Conservation (phyloP, 1,140 invertebrate species). For the Armadillidium nasatum region DNA sequence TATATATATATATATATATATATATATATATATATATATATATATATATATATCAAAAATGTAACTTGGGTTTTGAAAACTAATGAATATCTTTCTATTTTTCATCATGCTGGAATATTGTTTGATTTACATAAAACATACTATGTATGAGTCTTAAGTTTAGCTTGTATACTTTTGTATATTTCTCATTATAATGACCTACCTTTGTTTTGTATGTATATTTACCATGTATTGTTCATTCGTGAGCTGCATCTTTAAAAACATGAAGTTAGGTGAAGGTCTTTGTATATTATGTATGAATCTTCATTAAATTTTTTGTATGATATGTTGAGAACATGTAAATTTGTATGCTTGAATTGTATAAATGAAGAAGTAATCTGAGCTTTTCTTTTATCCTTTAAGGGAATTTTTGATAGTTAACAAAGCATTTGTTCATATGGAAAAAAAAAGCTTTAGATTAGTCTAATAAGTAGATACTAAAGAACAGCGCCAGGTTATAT, state of each 20-base stretch:
- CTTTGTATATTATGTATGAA: constrained; percentile 14
- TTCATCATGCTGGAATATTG: not conserved
- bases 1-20: not conserved
- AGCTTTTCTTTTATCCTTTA: no score
- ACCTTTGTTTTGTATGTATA: not conserved
- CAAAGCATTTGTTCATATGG: no score
- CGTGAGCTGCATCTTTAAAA: not conserved
- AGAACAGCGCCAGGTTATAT: no score
- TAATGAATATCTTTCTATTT: not conserved
- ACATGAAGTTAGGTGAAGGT: not conserved
- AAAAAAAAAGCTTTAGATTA: no score
- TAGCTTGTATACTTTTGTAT: not conserved
- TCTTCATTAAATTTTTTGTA: not conserved
- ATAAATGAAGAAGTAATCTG: not conserved
- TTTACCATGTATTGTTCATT: not conserved
- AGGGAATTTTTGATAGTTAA: no score
- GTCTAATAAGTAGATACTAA: no score
- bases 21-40: not conserved
- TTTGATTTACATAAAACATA: constrained; percentile 9
- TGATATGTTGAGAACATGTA: not conserved
- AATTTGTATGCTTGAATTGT: not conserved
- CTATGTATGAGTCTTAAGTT: constrained; percentile 6
- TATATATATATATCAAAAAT: not conserved
- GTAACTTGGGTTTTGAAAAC: not conserved
- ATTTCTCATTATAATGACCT: no score